Conservation (phyloP, 2,797 vertebrate genomes). For the Petrocephalus schoutedeni region DNA sequence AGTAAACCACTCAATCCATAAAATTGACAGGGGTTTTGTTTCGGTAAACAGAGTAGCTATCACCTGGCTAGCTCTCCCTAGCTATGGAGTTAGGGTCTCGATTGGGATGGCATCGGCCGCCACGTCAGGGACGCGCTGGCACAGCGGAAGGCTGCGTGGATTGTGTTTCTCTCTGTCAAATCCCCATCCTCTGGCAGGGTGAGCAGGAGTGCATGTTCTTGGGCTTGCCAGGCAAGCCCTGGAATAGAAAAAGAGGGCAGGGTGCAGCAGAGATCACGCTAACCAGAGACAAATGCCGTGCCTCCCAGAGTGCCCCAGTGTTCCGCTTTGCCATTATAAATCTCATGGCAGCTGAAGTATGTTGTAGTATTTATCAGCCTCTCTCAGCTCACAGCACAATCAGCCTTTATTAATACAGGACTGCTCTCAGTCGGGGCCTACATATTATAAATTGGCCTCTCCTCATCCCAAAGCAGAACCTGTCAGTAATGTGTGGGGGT, state of each 20-base stretch:
- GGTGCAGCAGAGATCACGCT: conserved; percentile 1
- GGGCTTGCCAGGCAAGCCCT: neutral
- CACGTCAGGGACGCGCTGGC: neutral
- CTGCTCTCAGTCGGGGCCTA: neutral
- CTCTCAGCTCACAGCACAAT: conserved; percentile 17
- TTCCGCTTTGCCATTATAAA: conserved; percentile 21
- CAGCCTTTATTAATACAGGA: conserved; percentile 25
- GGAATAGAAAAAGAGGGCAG: neutral
- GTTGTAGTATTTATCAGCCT: conserved; percentile 26
- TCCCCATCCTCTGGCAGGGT: neutral
- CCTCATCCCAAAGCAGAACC: neutral
- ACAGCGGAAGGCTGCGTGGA: neutral
- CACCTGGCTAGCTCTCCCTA: neutral
- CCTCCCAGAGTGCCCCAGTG: neutral
- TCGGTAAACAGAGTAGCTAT: neutral
- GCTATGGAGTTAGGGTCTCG: neutral
- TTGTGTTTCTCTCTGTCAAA: neutral
- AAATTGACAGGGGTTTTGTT: neutral
- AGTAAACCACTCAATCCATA: neutral
- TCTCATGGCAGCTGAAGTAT: neutral
- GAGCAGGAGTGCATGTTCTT: neutral
- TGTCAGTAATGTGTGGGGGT: neutral
- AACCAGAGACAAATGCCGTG: conserved; percentile 23
- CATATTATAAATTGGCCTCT: neutral
- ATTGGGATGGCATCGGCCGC: neutral